phyloP scores from a whole-genome alignment of 2,797 vertebrate species.

The Pseudochirops corinnae region DNA sequence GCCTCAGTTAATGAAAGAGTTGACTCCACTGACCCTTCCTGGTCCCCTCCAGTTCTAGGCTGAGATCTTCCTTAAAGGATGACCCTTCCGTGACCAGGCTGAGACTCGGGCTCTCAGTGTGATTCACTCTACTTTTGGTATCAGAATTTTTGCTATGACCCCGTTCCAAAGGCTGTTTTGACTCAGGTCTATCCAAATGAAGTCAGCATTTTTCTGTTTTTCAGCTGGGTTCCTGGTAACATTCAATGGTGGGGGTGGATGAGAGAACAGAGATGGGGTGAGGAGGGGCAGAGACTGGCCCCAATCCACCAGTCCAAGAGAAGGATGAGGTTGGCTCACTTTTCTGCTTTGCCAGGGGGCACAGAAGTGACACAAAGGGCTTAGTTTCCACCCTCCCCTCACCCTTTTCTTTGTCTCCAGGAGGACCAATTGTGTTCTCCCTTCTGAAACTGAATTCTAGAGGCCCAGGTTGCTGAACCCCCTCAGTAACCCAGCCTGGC shows the following conservation, averaged over 20 bases:
- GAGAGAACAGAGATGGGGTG: not conserved
- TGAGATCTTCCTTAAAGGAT: not conserved
- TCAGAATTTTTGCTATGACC: not conserved
- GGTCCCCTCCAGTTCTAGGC: not conserved
- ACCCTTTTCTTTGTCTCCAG: not conserved
- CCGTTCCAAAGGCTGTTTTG: not conserved
- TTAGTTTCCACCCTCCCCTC: not conserved
- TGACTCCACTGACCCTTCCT: not conserved
- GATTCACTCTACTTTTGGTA: not conserved
- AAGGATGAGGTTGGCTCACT: not conserved
- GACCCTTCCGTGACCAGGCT: not conserved
- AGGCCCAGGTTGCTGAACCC: not conserved
- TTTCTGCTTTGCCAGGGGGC: not conserved
- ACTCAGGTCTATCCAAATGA: constrained; percentile 10
- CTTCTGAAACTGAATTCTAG: not conserved
- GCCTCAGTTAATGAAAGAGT: not conserved
- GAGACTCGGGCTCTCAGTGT: not conserved
- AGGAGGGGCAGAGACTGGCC: not conserved
- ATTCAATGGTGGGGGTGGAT: not conserved
- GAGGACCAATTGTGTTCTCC: not conserved
- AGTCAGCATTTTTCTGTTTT: constrained; percentile 2
- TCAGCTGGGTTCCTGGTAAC: not conserved
- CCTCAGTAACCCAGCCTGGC: not conserved
- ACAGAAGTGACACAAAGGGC: not conserved
- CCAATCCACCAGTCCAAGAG: not conserved